phyloP scores from a whole-genome alignment of 2,888 invertebrate species.

The Hyles lineata region DNA sequence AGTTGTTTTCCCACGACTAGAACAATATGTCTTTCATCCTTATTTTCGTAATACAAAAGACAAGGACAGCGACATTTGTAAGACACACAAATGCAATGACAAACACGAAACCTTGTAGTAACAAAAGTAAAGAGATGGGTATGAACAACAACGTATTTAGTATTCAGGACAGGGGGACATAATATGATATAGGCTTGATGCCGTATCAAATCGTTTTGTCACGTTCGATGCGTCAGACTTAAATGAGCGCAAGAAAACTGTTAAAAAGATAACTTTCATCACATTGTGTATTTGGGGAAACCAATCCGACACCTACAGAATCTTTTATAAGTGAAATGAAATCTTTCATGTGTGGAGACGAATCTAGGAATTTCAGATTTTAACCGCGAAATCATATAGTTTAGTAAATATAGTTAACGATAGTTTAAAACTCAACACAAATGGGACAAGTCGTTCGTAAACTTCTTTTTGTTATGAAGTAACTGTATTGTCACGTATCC shows the following conservation, averaged over 20 bases:
- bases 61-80: constrained; percentile 37
- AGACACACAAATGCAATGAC: constrained; percentile 29
- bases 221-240: background rate
- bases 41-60: constrained; percentile 39
- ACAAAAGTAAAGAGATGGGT: constrained; percentile 27
- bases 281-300: too few relatives aligned
- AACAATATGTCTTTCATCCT: constrained; percentile 56
- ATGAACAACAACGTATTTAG: background rate
- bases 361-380: too few relatives aligned
- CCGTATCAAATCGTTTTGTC: background rate
- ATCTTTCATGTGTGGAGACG: too few relatives aligned
- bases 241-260: background rate
- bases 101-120: constrained; percentile 16
- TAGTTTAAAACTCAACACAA: too few relatives aligned
- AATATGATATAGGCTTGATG: background rate
- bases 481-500: too few relatives aligned
- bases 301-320: too few relatives aligned
- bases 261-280: too few relatives aligned
- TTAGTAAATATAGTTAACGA: too few relatives aligned
- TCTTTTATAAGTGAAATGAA: too few relatives aligned
- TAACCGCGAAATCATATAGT: too few relatives aligned
- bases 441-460: too few relatives aligned
- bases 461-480: too few relatives aligned
- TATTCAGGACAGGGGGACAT: background rate
- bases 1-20: constrained; percentile 64